Evolutionary conservation across 2,113 vertebrate genomes (phyloP).

Genomic region (Onychostoma macrolepis): DNA sequence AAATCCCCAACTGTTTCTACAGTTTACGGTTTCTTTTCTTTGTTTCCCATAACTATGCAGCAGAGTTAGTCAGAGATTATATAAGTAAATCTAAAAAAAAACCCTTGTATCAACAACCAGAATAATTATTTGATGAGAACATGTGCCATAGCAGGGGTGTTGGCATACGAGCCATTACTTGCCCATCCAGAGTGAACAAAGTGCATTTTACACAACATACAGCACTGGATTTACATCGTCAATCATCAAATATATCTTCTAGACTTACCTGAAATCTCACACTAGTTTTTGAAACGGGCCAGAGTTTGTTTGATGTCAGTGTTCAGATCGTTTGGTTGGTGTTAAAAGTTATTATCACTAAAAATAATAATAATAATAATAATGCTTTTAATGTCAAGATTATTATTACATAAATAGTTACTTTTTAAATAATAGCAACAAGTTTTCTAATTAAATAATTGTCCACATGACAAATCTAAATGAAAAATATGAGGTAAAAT

Average conservation of each 20-base stretch:
- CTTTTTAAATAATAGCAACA: not conserved
- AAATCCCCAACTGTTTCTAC: not conserved
- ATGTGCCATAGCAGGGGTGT: slow-evolving; percentile 24
- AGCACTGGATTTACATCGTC: not conserved
- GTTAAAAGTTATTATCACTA: not conserved
- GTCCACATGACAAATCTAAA: not conserved
- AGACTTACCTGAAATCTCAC: not conserved
- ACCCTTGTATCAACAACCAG: not conserved
- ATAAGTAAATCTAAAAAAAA: not conserved
- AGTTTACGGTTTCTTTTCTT: not conserved
- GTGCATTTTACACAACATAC: not conserved
- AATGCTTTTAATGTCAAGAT: not conserved
- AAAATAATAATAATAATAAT: not conserved
- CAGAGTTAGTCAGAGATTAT: not conserved
- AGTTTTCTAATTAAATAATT: not conserved
- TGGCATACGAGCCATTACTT: slow-evolving; percentile 39
- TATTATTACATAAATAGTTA: not conserved
- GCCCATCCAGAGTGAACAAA: not conserved
- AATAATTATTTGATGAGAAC: slow-evolving; percentile 49
- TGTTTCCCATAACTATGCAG: not conserved
- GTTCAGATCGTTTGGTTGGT: not conserved
- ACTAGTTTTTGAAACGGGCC: not conserved
- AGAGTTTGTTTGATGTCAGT: not conserved
- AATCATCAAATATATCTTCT: not conserved
- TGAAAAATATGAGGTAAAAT: not conserved